phyloP scores from a whole-genome alignment of 2,113 vertebrate genomes.

The Miniopterus natalensis region DNA sequence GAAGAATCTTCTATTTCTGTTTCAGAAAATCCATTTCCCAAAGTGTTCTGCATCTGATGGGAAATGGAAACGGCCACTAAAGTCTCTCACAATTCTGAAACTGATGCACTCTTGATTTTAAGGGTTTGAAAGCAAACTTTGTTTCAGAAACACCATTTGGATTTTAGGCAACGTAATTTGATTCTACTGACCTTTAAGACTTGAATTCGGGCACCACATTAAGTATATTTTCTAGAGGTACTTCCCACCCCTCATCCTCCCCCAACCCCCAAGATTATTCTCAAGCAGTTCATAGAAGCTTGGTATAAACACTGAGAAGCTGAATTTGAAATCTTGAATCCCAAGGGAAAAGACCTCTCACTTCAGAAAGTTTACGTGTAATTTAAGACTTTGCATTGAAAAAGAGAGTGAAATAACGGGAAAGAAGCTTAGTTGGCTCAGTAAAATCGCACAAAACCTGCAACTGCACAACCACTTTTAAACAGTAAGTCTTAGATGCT shows the following conservation, averaged over 20 bases:
- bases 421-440: background rate
- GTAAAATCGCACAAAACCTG: background rate
- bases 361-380: background rate
- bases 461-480: background rate
- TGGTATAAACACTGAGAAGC: background rate
- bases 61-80: background rate
- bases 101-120: background rate
- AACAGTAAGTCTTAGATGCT: background rate
- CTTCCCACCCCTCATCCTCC: rapidly evolving
- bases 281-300: background rate
- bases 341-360: slow-evolving; percentile 31
- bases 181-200: background rate
- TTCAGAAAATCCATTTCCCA: slow-evolving; percentile 28
- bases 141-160: background rate
- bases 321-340: slow-evolving; percentile 50
- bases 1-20: background rate
- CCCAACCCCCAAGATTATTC: background rate
- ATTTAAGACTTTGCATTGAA: slow-evolving; percentile 21
- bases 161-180: slow-evolving; percentile 6
- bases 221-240: background rate
- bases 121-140: slow-evolving; percentile 5
- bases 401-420: slow-evolving; percentile 34
- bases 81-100: slow-evolving; percentile 10
- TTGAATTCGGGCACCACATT: slow-evolving; percentile 7
- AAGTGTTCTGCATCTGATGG: background rate